Evolutionary conservation across 2,888 invertebrate genomes (phyloP).

Genomic region (Spodoptera exigua): DNA sequence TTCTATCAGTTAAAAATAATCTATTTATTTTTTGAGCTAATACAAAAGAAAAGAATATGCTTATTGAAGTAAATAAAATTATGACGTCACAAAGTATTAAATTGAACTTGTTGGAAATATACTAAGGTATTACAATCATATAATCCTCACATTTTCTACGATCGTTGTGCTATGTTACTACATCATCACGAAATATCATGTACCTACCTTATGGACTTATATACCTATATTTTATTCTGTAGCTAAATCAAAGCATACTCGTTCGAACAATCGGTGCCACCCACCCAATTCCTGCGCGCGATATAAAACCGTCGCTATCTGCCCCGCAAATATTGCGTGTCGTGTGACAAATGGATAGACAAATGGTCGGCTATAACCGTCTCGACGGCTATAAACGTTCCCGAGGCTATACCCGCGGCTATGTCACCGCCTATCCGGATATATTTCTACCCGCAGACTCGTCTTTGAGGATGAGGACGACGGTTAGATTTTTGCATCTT

Average conservation of each 20-base stretch:
- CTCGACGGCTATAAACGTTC: conserved; percentile 44
- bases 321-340: conserved; percentile 38
- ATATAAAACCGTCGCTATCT: conserved; percentile 34
- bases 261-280: not conserved
- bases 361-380: conserved; percentile 44
- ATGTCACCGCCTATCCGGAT: conserved; percentile 28
- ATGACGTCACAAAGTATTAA: too few species aligned
- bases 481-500: conserved; percentile 24
- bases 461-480: conserved; percentile 9
- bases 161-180: too few species aligned
- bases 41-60: too few species aligned
- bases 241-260: conserved; percentile 11
- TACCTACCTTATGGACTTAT: too few species aligned
- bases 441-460: conserved; percentile 30
- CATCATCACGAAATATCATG: too few species aligned
- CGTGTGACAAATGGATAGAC: conserved; percentile 43
- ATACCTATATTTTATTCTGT: not conserved
- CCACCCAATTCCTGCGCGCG: conserved; percentile 17
- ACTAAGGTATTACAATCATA: too few species aligned
- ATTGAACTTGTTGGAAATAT: too few species aligned
- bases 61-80: too few species aligned
- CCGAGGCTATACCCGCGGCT: conserved; percentile 19
- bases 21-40: too few species aligned
- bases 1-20: too few species aligned
- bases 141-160: too few species aligned